These are phyloP conservation scores for Chromoteleia sp. DNA, from an alignment of 2,888 invertebrate genomes.

Conservation along the genomic window DNA sequence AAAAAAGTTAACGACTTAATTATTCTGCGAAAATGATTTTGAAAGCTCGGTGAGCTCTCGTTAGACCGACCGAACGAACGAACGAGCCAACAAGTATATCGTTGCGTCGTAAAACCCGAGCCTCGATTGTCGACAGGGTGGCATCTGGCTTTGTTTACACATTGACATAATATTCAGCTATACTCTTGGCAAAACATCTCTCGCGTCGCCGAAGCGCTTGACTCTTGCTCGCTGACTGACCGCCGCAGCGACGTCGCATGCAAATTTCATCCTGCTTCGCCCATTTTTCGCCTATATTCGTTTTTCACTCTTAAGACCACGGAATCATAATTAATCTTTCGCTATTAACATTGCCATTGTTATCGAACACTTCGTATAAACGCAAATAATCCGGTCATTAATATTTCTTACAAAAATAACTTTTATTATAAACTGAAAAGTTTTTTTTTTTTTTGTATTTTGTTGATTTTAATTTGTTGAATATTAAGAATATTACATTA, in stretches of 20 bases:
- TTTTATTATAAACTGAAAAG: too few species aligned
- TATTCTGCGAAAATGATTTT: conserved; percentile 29
- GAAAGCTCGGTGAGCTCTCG: background rate
- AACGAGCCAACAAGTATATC: conserved; percentile 20
- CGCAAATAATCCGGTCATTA: too few species aligned
- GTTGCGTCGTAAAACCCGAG: conserved; percentile 74
- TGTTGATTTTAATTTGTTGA: too few species aligned
- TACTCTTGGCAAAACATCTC: conserved; percentile 49
- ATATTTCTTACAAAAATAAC: too few species aligned
- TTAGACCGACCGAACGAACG: background rate
- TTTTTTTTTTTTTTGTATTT: too few species aligned
- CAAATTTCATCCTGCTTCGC: conserved; percentile 64
- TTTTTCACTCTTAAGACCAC: conserved; percentile 25
- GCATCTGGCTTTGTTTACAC: conserved; percentile 73
- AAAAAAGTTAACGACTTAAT: conserved; percentile 9
- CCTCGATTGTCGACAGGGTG: conserved; percentile 38
- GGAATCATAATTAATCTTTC: too few species aligned
- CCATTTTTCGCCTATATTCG: conserved; percentile 40
- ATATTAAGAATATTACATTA: too few species aligned
- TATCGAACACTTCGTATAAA: too few species aligned
- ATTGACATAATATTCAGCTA: conserved; percentile 72
- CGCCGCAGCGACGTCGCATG: conserved; percentile 59
- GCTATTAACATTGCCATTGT: too few species aligned
- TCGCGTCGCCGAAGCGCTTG: conserved; percentile 40
- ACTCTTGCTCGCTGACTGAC: conserved; percentile 60